phyloP scores from a whole-genome alignment of 1,140 invertebrate species.

The Heliconius himera region DNA sequence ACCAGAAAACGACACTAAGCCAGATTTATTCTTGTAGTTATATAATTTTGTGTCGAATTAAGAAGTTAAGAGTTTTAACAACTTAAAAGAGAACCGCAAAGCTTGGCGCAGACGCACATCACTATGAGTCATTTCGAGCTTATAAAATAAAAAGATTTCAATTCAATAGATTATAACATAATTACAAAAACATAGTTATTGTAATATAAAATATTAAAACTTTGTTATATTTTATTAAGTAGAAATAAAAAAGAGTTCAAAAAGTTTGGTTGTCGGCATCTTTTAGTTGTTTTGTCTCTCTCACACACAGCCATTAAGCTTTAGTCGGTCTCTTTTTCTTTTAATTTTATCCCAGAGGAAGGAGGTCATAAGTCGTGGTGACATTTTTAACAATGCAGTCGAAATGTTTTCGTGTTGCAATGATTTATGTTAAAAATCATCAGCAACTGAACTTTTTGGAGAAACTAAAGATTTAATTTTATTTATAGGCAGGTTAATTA shows the following conservation, averaged over 20 bases:
- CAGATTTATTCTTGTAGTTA: conserved; percentile 66
- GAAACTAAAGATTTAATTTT: conserved; percentile 41
- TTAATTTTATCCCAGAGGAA: conserved; percentile 73
- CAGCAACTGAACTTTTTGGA: conserved; percentile 63
- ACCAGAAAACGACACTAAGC: conserved; percentile 68
- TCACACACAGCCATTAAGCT: conserved; percentile 46
- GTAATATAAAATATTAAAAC: background rate
- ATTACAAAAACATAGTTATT: background rate
- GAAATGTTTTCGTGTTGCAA: conserved; percentile 81
- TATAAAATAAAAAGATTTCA: background rate
- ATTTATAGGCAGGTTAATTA: background rate
- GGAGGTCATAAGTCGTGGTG: conserved; percentile 78
- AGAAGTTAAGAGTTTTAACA: conserved; percentile 65
- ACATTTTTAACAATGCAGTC: conserved; percentile 78
- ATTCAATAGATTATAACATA: background rate
- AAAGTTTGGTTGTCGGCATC: conserved; percentile 57
- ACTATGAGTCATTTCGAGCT: conserved; percentile 1
- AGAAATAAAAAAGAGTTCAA: conserved; percentile 11
- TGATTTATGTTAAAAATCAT: conserved; percentile 78
- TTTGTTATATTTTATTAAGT: background rate
- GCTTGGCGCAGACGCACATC: conserved; percentile 15
- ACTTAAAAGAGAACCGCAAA: conserved; percentile 46
- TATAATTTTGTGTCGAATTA: conserved; percentile 73
- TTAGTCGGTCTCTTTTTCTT: conserved; percentile 58
- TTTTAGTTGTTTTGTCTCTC: conserved; percentile 60